A percentile compares a stretch with the other conserved stretches of the same genome.
Conservation (phyloP, 1,140 invertebrate genomes). For the Cydia strobilella region DNA sequence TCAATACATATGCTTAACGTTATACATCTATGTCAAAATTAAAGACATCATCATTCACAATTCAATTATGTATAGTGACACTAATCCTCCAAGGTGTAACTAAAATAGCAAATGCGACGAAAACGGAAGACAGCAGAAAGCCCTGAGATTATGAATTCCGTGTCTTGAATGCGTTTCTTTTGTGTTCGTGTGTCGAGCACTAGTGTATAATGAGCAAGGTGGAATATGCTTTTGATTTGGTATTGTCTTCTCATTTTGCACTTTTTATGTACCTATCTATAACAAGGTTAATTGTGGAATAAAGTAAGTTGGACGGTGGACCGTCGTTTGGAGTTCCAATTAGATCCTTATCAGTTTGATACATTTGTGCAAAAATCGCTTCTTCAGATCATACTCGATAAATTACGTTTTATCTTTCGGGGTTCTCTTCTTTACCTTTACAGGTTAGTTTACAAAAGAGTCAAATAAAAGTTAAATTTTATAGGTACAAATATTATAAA, state of each 20-base stretch:
- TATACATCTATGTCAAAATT: not conserved
- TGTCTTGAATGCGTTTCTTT: not conserved
- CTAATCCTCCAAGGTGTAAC: not conserved
- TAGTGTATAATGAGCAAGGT: slow-evolving; percentile 28
- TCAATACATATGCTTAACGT: not conserved
- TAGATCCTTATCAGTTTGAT: too few species aligned
- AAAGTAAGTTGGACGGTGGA: too few species aligned
- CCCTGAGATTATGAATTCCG: slow-evolving; percentile 27
- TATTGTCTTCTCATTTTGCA: not conserved
- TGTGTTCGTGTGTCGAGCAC: slow-evolving; percentile 16
- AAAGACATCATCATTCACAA: not conserved
- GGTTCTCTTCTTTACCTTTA: too few species aligned
- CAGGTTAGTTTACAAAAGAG: too few species aligned
- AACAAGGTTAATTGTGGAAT: too few species aligned
- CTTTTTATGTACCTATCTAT: too few species aligned
- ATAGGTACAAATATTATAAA: too few species aligned
- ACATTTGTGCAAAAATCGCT: too few species aligned
- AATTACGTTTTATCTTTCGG: too few species aligned
- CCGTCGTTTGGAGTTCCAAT: too few species aligned
- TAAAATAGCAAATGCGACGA: not conserved
- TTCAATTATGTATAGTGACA: not conserved
- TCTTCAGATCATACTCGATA: too few species aligned
- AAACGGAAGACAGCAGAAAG: slow-evolving; percentile 11
- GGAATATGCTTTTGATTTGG: not conserved
- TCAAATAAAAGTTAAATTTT: too few species aligned